These are phyloP conservation scores for Holacanthus passer DNA, from an alignment of 2,113 vertebrate species.

Conservation along the genomic window DNA sequence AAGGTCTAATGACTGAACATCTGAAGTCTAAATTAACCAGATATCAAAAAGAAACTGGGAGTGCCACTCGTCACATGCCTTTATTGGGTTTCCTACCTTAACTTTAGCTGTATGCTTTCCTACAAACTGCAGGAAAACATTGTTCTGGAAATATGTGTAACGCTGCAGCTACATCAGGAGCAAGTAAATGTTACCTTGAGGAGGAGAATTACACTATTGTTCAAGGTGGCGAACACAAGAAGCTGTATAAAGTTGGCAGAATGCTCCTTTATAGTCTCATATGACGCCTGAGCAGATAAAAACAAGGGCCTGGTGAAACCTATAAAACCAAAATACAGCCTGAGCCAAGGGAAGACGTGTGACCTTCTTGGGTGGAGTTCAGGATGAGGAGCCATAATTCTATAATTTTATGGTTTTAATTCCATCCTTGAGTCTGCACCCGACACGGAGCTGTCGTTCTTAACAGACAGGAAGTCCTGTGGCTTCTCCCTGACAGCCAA, in stretches of 20 bases:
- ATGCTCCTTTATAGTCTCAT: background rate
- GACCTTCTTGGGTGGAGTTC: slow-evolving; percentile 55
- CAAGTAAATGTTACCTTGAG: no score
- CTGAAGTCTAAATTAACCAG: background rate
- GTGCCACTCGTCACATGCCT: background rate
- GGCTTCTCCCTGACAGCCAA: slow-evolving; percentile 19
- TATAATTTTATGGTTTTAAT: slow-evolving; percentile 67
- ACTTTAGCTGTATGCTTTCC: no score
- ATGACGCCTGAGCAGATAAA: background rate
- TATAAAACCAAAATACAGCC: slow-evolving; percentile 31
- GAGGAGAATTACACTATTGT: background rate
- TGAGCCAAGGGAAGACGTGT: slow-evolving; percentile 15
- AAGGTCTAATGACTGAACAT: background rate
- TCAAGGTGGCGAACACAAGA: background rate
- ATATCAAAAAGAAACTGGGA: background rate
- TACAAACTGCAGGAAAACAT: background rate
- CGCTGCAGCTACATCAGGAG: no score
- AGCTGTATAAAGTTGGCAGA: background rate
- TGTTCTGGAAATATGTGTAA: background rate
- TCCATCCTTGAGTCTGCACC: slow-evolving; percentile 8
- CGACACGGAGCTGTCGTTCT: background rate
- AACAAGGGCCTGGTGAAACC: background rate
- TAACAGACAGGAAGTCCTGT: slow-evolving; percentile 23
- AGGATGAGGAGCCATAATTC: slow-evolving; percentile 27
- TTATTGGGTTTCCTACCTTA: background rate